Base-by-base conservation (phyloP, 2,797 vertebrate species). In the Pseudomugil gertrudae region DNA sequence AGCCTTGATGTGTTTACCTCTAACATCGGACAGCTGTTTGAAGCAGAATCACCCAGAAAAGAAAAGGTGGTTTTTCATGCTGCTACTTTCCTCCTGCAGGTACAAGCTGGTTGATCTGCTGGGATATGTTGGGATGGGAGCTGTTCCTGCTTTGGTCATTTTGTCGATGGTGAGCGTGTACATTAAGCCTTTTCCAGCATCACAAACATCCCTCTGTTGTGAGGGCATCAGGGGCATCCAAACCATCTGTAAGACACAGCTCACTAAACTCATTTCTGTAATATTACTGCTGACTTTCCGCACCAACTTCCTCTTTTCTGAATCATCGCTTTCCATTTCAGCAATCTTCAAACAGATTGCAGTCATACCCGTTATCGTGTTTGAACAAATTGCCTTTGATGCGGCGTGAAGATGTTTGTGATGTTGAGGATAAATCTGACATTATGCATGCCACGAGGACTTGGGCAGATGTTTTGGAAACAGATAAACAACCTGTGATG, bases 61-160 rank as follows among this genome's bases (percentile, higher is more conserved):
- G 11, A 19, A 45, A 45, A 48, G 23, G 23, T 66, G 58, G 32
- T 27, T 55, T 67, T 66, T 15, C 35, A 67, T 19, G 8, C 48
- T 15, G 35, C 30, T 8, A 24, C 67, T 74, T 68, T 70, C 57
- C 30, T 4, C 72, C 27, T 72, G 11, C 88, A 99, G 97, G 93
- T 96, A 97, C 90, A 98, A 98, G 84, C 91, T 98, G 71, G 84
- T 95, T 50, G 97, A 99, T 85, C 66, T 99, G 84, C 79, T 97
- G 57, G 96, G 95, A 66, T 99, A 98, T 0, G 66, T 95, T 8
- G 79, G 94, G 71, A 98, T 98, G 96, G 96, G 96, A 13, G 87
- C 92, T 13, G 92, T 95, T 83, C 97, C 97, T 0, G 96, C 96
- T 26, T 57, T 97, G 76, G 96, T 98, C 79, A 92, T 98, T 76